A percentile compares a stretch with the other conserved stretches of the same genome.
Conservation (phyloP, 2,888 invertebrate species). For the Eilema sororculum region DNA sequence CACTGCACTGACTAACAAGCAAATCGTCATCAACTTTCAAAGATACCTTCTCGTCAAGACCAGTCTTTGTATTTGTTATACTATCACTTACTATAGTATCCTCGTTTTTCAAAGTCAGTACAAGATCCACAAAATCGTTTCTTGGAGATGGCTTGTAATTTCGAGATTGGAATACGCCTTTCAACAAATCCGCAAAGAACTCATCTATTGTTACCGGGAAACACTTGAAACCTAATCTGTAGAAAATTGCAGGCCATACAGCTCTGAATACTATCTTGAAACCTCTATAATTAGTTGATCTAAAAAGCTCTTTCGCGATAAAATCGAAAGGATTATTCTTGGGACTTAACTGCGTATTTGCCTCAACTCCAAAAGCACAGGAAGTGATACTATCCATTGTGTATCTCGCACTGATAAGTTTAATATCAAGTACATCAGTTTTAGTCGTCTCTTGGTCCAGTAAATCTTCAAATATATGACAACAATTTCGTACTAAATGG, state of each 20-base stretch:
- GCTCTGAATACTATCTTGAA: constrained; percentile 49
- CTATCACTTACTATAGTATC: constrained; percentile 58
- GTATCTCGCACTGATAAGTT: constrained; percentile 52
- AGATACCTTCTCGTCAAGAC: constrained; percentile 44
- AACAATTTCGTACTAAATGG: constrained; percentile 60
- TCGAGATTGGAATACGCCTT: constrained; percentile 56
- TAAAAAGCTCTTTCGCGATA: constrained; percentile 57
- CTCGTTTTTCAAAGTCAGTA: constrained; percentile 60
- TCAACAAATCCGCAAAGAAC: constrained; percentile 61
- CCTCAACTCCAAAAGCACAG: constrained; percentile 51
- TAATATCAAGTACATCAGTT: constrained; percentile 46
- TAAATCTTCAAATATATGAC: constrained; percentile 52
- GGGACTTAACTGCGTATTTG: constrained; percentile 33
- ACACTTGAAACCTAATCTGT: constrained; percentile 52
- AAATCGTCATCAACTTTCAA: constrained; percentile 71
- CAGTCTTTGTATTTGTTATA: constrained; percentile 51
- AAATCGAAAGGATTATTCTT: constrained; percentile 54
- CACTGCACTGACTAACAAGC: constrained; percentile 80
- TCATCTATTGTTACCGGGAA: constrained; percentile 52
- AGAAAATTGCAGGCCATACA: constrained; percentile 67
- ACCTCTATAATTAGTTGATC: constrained; percentile 47
- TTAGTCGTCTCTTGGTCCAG: constrained; percentile 45
- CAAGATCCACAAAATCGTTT: constrained; percentile 67
- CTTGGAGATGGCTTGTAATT: constrained; percentile 52
- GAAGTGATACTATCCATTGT: constrained; percentile 67